Evolutionary conservation across 2,113 vertebrate genomes (phyloP).

Genomic region (Lampris megalopsis): DNA sequence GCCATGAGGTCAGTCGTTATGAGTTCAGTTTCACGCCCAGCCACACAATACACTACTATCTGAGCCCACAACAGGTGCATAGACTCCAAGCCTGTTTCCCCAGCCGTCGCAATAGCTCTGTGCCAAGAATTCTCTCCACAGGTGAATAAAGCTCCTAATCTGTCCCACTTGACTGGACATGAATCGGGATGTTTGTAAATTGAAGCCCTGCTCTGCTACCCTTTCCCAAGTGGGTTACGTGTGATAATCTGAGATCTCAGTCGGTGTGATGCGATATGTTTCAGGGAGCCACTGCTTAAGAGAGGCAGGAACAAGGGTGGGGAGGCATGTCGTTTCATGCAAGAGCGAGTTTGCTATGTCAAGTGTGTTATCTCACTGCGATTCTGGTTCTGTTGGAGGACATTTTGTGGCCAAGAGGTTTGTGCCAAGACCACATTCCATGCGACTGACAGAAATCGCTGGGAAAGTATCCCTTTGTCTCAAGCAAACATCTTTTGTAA

Average conservation of each 20-base stretch:
- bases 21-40: not conserved
- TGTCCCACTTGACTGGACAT: conserved; percentile 3
- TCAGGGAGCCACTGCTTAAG: conserved; percentile 19
- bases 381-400: conserved; percentile 1
- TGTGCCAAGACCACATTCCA: not conserved
- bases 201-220: conserved; percentile 14
- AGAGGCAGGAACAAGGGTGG: conserved; percentile 44
- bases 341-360: not conserved
- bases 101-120: not conserved
- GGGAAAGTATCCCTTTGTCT: not conserved
- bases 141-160: conserved; percentile 7
- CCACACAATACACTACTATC: not conserved
- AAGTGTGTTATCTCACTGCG: conserved; percentile 16
- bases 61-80: conserved; percentile 23
- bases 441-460: not conserved
- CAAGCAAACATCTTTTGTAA: not conserved
- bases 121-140: conserved; percentile 12
- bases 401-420: not conserved
- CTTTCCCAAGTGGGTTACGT: not conserved
- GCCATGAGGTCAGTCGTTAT: conserved; percentile 1
- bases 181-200: conserved; percentile 33
- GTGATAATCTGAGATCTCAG: conserved; percentile 39
- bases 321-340: conserved; percentile 27
- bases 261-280: conserved; percentile 42
- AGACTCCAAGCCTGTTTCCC: not conserved